A percentile compares a stretch with the other conserved stretches of the same genome.
Conservation (phyloP, 1,140 invertebrate species). For the Megalonaias nervosa region DNA sequence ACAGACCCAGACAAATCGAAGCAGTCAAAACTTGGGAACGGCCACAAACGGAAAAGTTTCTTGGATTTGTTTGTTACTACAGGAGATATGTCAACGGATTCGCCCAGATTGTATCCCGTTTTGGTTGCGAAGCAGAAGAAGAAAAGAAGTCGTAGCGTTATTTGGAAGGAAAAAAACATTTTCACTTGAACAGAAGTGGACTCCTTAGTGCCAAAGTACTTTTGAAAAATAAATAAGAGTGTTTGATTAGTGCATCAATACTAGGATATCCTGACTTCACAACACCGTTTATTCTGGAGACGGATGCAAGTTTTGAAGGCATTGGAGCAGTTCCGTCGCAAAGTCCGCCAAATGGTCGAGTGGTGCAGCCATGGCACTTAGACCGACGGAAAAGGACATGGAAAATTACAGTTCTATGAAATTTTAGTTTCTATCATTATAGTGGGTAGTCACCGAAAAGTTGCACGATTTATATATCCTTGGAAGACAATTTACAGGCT, state of each 20-base stretch:
- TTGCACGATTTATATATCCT: background rate
- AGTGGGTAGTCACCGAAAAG: background rate
- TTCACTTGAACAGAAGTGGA: slow-evolving; percentile 6
- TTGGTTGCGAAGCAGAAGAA: background rate
- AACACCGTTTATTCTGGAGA: background rate
- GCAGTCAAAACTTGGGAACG: slow-evolving; percentile 1
- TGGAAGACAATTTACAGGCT: too few species aligned
- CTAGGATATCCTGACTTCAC: too few species aligned
- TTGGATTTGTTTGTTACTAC: slow-evolving; percentile 2
- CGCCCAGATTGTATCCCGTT: background rate
- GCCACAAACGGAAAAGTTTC: background rate
- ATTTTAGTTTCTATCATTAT: background rate
- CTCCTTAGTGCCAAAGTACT: background rate
- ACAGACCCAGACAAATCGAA: background rate
- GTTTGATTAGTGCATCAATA: too few species aligned
- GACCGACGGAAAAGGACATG: slow-evolving; percentile 4
- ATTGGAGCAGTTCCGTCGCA: slow-evolving; percentile 1
- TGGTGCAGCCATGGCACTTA: background rate
- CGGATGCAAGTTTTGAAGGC: background rate
- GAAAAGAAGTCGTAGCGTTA: background rate
- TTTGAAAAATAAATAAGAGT: background rate
- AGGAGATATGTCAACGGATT: background rate
- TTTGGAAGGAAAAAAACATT: slow-evolving; percentile 3
- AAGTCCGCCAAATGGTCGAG: background rate
- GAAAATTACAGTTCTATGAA: slow-evolving; percentile 8